Evolutionary conservation across 2,797 vertebrate species (phyloP).

Genomic region (Gallirallus australis): DNA sequence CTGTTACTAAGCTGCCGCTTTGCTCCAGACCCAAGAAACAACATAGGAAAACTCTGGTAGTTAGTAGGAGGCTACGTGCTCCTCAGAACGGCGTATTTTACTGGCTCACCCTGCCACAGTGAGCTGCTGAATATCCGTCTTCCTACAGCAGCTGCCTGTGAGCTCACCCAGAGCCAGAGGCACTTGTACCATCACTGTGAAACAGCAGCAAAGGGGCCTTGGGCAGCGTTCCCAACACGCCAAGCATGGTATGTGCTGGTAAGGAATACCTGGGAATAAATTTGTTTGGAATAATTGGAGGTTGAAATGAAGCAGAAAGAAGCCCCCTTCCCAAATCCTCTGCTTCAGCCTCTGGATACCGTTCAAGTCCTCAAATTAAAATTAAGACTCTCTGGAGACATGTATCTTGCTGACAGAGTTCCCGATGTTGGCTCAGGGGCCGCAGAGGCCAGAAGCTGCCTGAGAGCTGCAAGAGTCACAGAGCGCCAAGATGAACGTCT

Average conservation of each 20-base stretch:
- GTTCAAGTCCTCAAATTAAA: background rate
- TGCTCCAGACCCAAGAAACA: background rate
- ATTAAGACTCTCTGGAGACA: background rate
- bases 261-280: background rate
- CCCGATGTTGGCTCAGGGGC: background rate
- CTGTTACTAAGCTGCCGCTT: background rate
- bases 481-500: background rate
- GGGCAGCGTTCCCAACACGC: background rate
- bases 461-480: background rate
- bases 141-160: background rate
- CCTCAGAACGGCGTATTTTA: background rate
- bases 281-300: background rate
- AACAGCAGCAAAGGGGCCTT: background rate
- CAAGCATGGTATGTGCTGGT: background rate
- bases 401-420: background rate
- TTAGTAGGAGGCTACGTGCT: background rate
- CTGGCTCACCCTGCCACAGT: background rate
- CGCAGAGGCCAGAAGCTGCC: background rate
- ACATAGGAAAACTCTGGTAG: background rate
- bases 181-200: background rate
- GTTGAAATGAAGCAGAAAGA: background rate
- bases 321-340: background rate
- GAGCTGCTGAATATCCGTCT: background rate
- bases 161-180: slow-evolving; percentile 1
- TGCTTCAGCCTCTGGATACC: background rate